Base-by-base conservation (phyloP, 2,888 invertebrate genomes). In the Ectropis crepuscularia region DNA sequence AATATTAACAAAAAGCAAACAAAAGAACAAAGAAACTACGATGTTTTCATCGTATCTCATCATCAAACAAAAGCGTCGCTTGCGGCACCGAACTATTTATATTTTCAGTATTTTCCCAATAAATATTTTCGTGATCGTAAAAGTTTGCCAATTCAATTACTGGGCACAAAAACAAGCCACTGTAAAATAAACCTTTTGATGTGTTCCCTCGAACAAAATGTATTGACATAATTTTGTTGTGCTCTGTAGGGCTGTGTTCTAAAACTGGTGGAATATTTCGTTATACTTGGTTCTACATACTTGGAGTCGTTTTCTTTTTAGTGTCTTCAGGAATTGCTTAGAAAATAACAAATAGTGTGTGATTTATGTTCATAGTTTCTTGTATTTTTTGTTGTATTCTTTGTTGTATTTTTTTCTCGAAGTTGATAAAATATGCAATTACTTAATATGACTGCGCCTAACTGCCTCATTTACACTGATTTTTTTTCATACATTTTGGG, bases 111-210 rank as follows among this genome's bases (percentile, higher is more conserved):
- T 78, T 78, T 72, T 71, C 71, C 77, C 76, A 74, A 78, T 75
- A 83, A 81, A 85, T 80, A 81, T 86, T 83, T 82, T 81, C 77
- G 76, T 71, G 75, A 78, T 81, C 79, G 79, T 81, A 84, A 84
- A 65, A 88, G 82, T 83, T 84, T 78, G 74, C 80, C 82, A 84
- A 85, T 87, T 85, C 85, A 89, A 87, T 88, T 87, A 87, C 78
- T 69, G 67, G 73, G 73, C 72, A 79, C 79, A 83, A 86, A 81
- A 82, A 81, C 80, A 82, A 77, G 76, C 80, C 78, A 80, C 81
- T 80, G 86, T 83, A 82, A 86, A 87, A 82, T 83, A 83, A 83
- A 83, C 82, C 80, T 84, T 84, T 82, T 83, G 81, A 81, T 82
- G 79, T 81, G 73, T 74, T 76, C 72, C 69, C 65, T 67, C 64